These are phyloP conservation scores for Chelonia mydas DNA, from an alignment of 2,797 vertebrate species.

Conservation along the genomic window DNA sequence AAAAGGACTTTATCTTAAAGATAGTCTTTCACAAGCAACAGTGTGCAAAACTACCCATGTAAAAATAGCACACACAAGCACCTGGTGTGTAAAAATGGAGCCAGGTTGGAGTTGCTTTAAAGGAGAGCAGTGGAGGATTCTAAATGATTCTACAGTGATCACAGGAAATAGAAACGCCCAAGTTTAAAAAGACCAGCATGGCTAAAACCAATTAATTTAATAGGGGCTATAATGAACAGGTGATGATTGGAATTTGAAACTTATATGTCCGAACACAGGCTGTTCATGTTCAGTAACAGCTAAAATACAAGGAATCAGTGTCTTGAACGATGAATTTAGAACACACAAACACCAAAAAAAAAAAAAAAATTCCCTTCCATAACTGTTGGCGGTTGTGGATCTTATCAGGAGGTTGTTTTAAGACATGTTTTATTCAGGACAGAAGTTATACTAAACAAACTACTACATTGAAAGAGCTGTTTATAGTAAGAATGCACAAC, in stretches of 20 bases:
- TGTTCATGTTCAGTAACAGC: background rate
- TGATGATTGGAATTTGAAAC: background rate
- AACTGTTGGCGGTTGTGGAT: background rate
- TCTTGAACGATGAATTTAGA: background rate
- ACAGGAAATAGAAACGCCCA: rapidly evolving
- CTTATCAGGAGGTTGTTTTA: background rate
- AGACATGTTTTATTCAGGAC: background rate
- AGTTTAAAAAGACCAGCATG: rapidly evolving
- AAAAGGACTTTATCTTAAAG: background rate
- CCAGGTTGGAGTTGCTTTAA: background rate
- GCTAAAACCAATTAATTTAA: rapidly evolving
- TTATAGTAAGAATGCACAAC: background rate
- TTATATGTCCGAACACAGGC: background rate
- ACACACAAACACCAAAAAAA: no score
- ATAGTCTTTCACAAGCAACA: background rate
- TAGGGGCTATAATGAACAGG: background rate
- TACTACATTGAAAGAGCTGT: background rate
- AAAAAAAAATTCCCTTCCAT: background rate
- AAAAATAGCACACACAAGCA: background rate
- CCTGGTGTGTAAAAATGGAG: rapidly evolving
- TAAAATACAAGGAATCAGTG: background rate
- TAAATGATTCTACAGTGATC: background rate
- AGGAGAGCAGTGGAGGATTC: background rate
- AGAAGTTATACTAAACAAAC: background rate
- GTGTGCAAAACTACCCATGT: background rate